These are phyloP conservation scores for Sebastes iracundus DNA, from an alignment of 2,797 vertebrate species.

Conservation along the genomic window DNA sequence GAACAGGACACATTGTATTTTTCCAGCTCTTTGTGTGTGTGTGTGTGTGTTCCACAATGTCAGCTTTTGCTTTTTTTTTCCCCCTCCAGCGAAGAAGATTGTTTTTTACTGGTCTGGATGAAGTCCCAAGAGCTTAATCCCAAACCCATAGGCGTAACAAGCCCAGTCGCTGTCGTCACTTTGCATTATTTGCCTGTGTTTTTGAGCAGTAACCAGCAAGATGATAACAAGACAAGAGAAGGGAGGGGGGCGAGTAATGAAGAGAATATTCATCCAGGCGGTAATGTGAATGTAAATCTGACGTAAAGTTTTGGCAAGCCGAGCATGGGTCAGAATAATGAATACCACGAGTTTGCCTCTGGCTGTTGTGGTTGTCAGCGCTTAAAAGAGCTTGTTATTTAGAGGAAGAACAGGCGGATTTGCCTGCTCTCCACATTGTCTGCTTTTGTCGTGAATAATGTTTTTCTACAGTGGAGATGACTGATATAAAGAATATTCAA, in stretches of 20 bases:
- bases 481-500: constrained; percentile 42
- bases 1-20: constrained; percentile 10
- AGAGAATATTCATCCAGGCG: constrained; percentile 37
- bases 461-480: constrained; percentile 33
- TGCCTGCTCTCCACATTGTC: constrained; percentile 32
- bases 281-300: constrained; percentile 53
- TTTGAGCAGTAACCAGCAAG: constrained; percentile 11
- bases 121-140: constrained; percentile 43
- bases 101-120: constrained; percentile 38
- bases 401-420: constrained; percentile 35
- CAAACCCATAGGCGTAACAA: constrained; percentile 36
- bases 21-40: constrained; percentile 10
- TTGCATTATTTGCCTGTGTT: constrained; percentile 43
- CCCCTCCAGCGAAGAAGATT: neutral
- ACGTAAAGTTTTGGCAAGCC: constrained; percentile 47
- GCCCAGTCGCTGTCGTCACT: constrained; percentile 21
- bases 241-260: neutral
- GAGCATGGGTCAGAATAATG: constrained; percentile 63
- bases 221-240: constrained; percentile 40
- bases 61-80: neutral
- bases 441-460: constrained; percentile 55
- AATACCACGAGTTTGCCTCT: constrained; percentile 44
- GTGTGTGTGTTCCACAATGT: constrained; percentile 4
- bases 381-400: constrained; percentile 63
- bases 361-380: constrained; percentile 64